Conservation (phyloP, 2,113 vertebrate species). For the Mastomys natalensis region DNA sequence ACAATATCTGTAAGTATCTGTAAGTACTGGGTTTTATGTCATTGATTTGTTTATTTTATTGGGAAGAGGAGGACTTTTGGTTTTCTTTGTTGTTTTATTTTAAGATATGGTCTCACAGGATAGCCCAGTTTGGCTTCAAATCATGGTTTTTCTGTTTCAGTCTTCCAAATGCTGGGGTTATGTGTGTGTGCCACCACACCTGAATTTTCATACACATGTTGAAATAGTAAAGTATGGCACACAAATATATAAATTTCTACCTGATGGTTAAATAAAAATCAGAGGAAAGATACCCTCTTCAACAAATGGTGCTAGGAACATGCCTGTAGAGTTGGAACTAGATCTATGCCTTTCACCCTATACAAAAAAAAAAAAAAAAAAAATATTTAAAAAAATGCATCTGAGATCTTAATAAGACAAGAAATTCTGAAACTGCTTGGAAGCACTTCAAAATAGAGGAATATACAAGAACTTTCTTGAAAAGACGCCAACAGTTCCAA, state of each 20-base stretch:
- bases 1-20: background rate
- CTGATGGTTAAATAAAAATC: background rate
- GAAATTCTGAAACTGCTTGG: background rate
- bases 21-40: background rate
- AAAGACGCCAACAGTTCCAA: background rate
- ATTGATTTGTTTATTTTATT: background rate
- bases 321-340: background rate
- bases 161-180: background rate
- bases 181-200: background rate
- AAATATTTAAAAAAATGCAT: background rate
- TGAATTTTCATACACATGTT: background rate
- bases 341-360: background rate
- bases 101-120: background rate
- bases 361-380: background rate
- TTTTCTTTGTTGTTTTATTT: background rate
- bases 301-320: background rate
- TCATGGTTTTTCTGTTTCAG: background rate
- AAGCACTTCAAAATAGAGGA: too few species aligned
- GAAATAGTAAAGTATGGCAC: background rate
- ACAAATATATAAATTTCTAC: background rate
- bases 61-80: background rate
- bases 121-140: background rate
- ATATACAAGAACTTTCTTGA: background rate
- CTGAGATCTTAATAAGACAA: background rate
- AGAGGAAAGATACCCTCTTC: background rate